phyloP scores from a whole-genome alignment of 2,888 invertebrate species.

The Hipparchia sbordonii region DNA sequence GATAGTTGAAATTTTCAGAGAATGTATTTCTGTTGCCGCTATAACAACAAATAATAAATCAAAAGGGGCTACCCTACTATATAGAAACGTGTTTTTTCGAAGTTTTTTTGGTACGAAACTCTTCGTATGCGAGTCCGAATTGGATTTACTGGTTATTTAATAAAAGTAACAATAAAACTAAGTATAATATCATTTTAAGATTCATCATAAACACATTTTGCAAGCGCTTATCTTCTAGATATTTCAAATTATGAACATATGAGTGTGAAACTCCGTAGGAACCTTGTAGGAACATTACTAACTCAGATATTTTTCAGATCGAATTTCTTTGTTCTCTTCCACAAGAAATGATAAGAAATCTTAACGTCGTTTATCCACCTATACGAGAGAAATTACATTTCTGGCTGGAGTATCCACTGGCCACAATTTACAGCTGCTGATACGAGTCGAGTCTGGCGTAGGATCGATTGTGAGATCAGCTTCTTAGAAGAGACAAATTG shows the following conservation, averaged over 20 bases:
- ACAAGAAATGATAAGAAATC: constrained; percentile 26
- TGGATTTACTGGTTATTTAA: no score
- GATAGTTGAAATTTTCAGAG: no score
- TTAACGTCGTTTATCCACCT: constrained; percentile 25
- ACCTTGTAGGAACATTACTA: neutral
- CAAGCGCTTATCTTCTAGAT: neutral
- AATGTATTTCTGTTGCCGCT: no score
- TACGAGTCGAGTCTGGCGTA: constrained; percentile 31
- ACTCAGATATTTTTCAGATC: constrained; percentile 19
- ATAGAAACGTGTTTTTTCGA: no score
- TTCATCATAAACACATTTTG: neutral
- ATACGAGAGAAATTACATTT: constrained; percentile 26
- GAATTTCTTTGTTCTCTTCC: constrained; percentile 36
- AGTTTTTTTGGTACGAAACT: no score
- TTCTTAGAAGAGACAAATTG: constrained; percentile 33
- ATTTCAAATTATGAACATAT: neutral
- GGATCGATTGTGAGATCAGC: constrained; percentile 32
- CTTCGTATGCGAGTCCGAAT: no score
- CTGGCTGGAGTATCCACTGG: constrained; percentile 21
- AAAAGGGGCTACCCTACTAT: no score
- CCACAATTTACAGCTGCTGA: constrained; percentile 33
- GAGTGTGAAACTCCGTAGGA: neutral
- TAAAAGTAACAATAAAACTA: no score
- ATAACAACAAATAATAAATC: no score
- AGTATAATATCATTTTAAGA: no score